Conservation (phyloP, 2,113 vertebrate species). For the Sciurus niger region DNA sequence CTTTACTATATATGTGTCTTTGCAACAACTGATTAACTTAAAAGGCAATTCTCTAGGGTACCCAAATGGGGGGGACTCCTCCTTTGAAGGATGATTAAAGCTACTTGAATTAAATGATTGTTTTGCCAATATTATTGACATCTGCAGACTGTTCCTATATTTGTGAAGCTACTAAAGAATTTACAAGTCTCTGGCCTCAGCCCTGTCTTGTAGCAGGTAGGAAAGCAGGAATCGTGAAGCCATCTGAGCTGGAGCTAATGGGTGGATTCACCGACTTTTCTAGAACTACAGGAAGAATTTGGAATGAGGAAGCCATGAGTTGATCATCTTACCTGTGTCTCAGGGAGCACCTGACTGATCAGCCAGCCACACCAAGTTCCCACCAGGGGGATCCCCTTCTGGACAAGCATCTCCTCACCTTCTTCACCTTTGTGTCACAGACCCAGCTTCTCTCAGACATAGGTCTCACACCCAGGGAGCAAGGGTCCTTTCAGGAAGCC, state of each 20-base stretch:
- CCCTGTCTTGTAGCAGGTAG: neutral
- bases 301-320: neutral
- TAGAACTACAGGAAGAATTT: neutral
- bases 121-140: neutral
- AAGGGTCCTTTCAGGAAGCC: neutral
- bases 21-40: neutral
- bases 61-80: neutral
- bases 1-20: constrained; percentile 18
- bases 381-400: neutral
- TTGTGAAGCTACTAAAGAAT: neutral
- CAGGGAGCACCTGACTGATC: neutral
- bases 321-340: neutral
- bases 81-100: neutral
- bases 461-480: neutral
- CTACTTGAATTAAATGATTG: constrained; percentile 5
- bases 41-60: constrained; percentile 29
- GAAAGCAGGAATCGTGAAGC: neutral
- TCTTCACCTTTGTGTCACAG: neutral
- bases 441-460: neutral
- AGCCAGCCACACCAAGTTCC: neutral
- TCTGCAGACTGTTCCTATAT: neutral
- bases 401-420: neutral
- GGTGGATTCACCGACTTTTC: neutral
- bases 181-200: neutral
- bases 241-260: neutral